Conservation (phyloP, 1,140 invertebrate genomes). For the Papilio dardanus region DNA sequence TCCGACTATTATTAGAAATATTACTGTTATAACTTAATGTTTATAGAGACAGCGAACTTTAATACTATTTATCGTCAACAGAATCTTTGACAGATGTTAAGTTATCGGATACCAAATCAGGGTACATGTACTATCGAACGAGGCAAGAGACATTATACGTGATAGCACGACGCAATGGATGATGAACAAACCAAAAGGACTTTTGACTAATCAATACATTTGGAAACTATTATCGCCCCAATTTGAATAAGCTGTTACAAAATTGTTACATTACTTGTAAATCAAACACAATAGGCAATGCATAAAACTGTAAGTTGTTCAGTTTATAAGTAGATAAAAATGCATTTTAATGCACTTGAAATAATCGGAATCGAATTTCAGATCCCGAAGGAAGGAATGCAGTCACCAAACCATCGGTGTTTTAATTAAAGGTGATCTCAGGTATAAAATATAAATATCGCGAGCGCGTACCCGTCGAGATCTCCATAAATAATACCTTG, state of each 20-base stretch:
- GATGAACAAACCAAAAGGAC: neutral
- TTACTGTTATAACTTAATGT: conserved; percentile 17
- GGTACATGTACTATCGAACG: neutral
- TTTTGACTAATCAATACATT: neutral
- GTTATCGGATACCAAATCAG: neutral
- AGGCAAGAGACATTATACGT: neutral
- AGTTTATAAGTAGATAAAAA: neutral
- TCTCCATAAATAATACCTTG: conserved; percentile 21
- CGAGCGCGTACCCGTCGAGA: neutral
- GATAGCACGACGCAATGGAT: too few relatives aligned
- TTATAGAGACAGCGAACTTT: neutral
- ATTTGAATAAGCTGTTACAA: neutral
- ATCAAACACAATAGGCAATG: neutral
- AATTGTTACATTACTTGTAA: neutral
- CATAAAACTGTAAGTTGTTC: neutral
- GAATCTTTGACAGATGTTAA: neutral
- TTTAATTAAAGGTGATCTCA: conserved; percentile 20
- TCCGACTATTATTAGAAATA: conserved; percentile 26
- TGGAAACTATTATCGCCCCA: neutral
- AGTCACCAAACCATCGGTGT: neutral
- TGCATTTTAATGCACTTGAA: neutral
- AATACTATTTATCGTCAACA: neutral
- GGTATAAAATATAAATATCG: neutral
- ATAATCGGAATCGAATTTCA: neutral
- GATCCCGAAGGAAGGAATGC: neutral